Percentiles rank a stretch among this genome's conserved stretches.
Conservation (phyloP, 2,797 vertebrate species). For the Onychomys leucogaster region DNA sequence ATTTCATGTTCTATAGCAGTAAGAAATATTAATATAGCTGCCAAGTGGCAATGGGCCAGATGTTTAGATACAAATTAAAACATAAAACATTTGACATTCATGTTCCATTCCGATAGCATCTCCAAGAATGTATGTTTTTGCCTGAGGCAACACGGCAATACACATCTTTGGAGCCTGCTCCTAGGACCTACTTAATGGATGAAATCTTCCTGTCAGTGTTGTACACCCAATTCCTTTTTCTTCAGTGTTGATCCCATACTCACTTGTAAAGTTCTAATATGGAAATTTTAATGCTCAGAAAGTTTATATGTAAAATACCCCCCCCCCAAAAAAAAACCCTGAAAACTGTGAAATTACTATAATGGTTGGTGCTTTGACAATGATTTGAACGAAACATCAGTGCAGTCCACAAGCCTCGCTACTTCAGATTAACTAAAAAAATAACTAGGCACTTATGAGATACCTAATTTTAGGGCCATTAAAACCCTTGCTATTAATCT, state of each 20-base stretch:
- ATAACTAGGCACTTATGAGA: slow-evolving; percentile 53
- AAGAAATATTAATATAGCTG: slow-evolving; percentile 34
- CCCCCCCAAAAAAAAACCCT: not conserved
- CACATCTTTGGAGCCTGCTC: not conserved
- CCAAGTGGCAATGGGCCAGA: slow-evolving; percentile 17
- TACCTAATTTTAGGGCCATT: slow-evolving; percentile 59
- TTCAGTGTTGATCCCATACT: slow-evolving; percentile 38
- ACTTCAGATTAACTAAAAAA: slow-evolving; percentile 38
- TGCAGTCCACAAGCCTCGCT: slow-evolving; percentile 23
- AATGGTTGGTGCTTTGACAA: not conserved
- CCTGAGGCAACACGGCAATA: slow-evolving; percentile 30
- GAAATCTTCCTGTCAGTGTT: not conserved
- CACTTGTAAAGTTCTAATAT: slow-evolving; percentile 4
- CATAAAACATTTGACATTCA: slow-evolving; percentile 1
- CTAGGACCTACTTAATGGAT: not conserved
- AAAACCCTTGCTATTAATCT: slow-evolving; percentile 17
- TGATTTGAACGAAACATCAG: slow-evolving; percentile 40
- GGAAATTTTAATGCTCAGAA: slow-evolving; percentile 11
- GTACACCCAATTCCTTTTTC: not conserved
- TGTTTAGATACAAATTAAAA: slow-evolving; percentile 65
- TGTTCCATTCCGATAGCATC: not conserved
- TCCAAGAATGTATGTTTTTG: not conserved
- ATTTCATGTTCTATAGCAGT: not conserved
- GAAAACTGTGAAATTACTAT: not conserved
- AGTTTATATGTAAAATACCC: not conserved